Evolutionary conservation across 1,140 invertebrate genomes (phyloP), one percentile per base, ranked within the genome.

Genomic region (Brachionus angularis): DNA sequence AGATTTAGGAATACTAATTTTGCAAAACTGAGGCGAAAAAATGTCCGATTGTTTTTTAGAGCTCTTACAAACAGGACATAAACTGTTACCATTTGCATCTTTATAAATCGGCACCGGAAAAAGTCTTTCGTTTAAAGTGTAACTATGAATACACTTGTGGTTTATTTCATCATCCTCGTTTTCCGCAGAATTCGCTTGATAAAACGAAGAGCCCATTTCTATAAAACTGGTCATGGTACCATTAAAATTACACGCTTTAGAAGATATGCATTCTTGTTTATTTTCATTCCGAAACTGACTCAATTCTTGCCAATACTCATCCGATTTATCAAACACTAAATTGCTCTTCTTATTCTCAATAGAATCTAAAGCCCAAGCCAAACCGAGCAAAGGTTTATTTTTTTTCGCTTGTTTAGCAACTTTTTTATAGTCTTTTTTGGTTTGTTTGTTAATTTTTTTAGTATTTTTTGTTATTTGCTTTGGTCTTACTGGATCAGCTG

Each of bases 91-190:
- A 42, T 52, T 53, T 10, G 16, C 31, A 25, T 53, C 67, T n/a
- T 50, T 50, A 44, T 52, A 39, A 14, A 46, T 21, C 16, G 67
- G 67, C 25, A 70, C 67, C 10, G 67, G 29, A 53, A 70, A 70
- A 8, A 70, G 33, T 18, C 67, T 29, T 12, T 70, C 67, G 31
- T 70, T 70, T 2, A 70, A 16, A 5, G 46, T 52, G 33, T 44
- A 70, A 39, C 46, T 70, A 25, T 52, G 50, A 36, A 70, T 53
- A 67, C 62, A 67, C 33, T 50, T 47, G 47, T 67, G 62, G 27
- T 67, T 67, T 14, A 46, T 25, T 67, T 33, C 42, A 2, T 46
- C 62, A 5, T 31, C n/a, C 39, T 58, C 33, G n/a, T 42, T 34
- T 23, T 58, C 25, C 3, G 53, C 14, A n/a, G 21, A 31, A 5